Evolutionary conservation across 2,797 vertebrate genomes (phyloP), one percentile per base, ranked within the genome.

Genomic region (Pseudochromis fuscus): DNA sequence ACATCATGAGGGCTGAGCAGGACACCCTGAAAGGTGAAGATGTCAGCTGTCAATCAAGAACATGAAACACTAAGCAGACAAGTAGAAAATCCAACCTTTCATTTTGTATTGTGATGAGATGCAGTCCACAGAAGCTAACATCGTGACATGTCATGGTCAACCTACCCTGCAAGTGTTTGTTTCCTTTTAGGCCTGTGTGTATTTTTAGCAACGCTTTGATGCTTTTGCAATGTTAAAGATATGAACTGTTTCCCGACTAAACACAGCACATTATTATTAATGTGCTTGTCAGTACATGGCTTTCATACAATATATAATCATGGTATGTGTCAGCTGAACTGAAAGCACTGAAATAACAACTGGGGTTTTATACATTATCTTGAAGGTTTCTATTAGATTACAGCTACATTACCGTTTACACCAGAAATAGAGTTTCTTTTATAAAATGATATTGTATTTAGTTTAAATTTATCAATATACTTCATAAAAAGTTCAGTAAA

Each of bases 1-100:
- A 99, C 95, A 99, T 99, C 93, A 99, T 99, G 98, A 96, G 98
- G 93, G 97, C 98, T 15, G 98, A 99, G 93, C 98, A 97, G 87
- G 98, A 99, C 93, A 97, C 96, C 57, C 95, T 99, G 90, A 99
- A 99, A 99, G 97, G 98, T 99, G 94, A 92, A 64, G 18, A 67
- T 58, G 21, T 12, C 23, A 25, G 45, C 35, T n/a, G 53, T 60
- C 64, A 50, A 4, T 75, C 48, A 46, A 8, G 2, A 56, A n/a
- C 58, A 51, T 16, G 6, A 78, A 73, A 53, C 44, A 11, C 33
- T n/a, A 31, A 38, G 23, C 28, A 28, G 38, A 57, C n/a, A n/a
- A 25, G 18, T 5, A 61, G 33, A 21, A 30, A 5, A 3, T 3
- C 37, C 23, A 5, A 5, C 1, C 3, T 21, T 24, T 48, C 2